A percentile compares a stretch with the other conserved stretches of the same genome.
Conservation (phyloP, 2,797 vertebrate species). For the Lophius americanus region DNA sequence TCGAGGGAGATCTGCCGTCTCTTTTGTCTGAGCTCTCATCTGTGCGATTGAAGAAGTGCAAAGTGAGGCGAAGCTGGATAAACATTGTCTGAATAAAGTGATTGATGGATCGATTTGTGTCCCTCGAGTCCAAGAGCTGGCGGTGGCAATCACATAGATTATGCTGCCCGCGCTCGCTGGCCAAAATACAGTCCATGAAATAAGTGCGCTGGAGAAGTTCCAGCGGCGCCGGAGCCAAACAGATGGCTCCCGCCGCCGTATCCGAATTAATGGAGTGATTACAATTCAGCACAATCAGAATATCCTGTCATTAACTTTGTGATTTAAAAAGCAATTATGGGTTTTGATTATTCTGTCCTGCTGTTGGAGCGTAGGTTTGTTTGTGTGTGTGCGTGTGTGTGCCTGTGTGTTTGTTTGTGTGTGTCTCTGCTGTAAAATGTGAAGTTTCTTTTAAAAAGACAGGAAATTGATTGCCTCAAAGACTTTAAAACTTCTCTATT, state of each 20-base stretch:
- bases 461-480: too few species aligned
- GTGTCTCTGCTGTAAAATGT: too few species aligned
- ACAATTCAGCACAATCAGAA: conserved; percentile 80
- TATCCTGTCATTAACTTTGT: conserved; percentile 82
- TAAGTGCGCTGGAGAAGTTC: conserved; percentile 66
- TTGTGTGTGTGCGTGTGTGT: conserved; percentile 18
- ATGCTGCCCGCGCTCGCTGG: conserved; percentile 56
- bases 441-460: too few species aligned
- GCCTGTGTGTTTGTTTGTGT: too few species aligned
- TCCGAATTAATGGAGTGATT: conserved; percentile 84
- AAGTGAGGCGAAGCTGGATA: conserved; percentile 68
- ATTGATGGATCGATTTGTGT: conserved; percentile 77
- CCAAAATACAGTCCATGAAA: conserved; percentile 75
- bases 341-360: conserved; percentile 76
- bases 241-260: conserved; percentile 79
- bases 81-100: conserved; percentile 67
- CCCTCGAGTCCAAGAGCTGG: conserved; percentile 46
- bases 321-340: conserved; percentile 84
- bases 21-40: conserved; percentile 65
- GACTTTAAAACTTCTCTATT: too few species aligned
- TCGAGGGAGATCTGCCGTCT: conserved; percentile 41
- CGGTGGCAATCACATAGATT: conserved; percentile 67
- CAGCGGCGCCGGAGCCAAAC: conserved; percentile 64
- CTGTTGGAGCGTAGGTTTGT: conserved; percentile 49
- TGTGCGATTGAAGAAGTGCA: conserved; percentile 55